Evolutionary conservation across 1,140 invertebrate genomes (phyloP), one percentile per base, ranked within the genome.

Genomic region (Belonocnema kinseyi): DNA sequence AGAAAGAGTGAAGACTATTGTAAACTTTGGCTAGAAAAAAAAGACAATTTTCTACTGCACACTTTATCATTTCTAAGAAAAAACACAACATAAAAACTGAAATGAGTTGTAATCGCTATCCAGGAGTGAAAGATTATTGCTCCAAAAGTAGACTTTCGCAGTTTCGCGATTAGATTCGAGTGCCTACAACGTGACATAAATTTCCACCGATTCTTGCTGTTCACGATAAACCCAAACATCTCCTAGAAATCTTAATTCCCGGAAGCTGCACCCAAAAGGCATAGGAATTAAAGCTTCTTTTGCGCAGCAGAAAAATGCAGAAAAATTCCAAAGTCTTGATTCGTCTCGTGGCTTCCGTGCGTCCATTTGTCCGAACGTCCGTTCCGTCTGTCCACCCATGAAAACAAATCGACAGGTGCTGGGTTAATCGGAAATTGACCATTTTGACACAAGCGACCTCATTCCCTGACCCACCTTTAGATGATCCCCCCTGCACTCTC

Each of bases 371-470:
- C 73, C 73, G 56, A 71, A 33, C 50, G 19, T 21, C 40, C 19
- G 40, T 50, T 13, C 21, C 54, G 50, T 50, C 40, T 21, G 19
- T 52, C 33, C 61, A 72, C 76, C 79, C 75, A 74, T 75, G 77
- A 81, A 80, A 80, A 82, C 74, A 78, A 82, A 79, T 79, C 56
- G 77, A 79, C 81, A 81, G 84, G 76, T 82, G 82, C 71, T 70
- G 50, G 16, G 33, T 14, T 12, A n/a, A 76, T 58, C 40, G 50
- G 66, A 21, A 75, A 73, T 33, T 77, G 84, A 86, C 81, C 86
- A 87, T 88, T 88, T 82, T 79, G 77, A 82, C 61, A 66, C 80
- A 82, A 77, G 75, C 53, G 71, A 80, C 74, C 76, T 77, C 73
- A 61, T 33, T 61, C 12, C 58, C 58, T 61, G 33, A 61, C 21